Base-by-base conservation (phyloP, 2,888 invertebrate genomes). In the Xestia ashworthii region DNA sequence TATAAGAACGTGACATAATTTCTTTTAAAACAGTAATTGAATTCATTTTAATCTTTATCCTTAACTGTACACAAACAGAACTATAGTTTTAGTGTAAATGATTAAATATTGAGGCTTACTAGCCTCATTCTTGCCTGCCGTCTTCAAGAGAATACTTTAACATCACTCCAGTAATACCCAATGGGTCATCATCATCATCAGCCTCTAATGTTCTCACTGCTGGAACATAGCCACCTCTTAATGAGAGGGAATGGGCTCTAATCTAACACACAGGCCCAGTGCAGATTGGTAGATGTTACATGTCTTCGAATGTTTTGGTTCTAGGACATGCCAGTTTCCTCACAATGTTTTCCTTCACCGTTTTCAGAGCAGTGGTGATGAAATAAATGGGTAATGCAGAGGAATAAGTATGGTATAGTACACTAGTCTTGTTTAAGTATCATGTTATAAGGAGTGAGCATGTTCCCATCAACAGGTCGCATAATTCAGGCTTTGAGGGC, bases 1-100 rank as follows among this genome's bases (percentile, higher is more conserved):
- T 22, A 48, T 60, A 41, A 32, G 19, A 41, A 19, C 44, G 66
- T 78, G 71, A 81, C 83, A 81, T 81, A 60, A 81, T 82, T 25
- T 16, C 38, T 78, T 71, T 48, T 71, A 60, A 66, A 1, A 32
- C 19, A 9, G 12, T 65, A n/a, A 66, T 82, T 71, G 32, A 60
- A 66, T 70, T 82, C 1, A 41, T 50, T 58, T 32, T 12, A 38
- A 46, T 53, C 14, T 66, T 53, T 66, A 82, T 65, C 44, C 48
- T 58, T 64, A 48, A 25, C 25, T 58, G 22, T 53, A 41, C 6
- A 12, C 9, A 82, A 50, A 71, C 46, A 14, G 11, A 44, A 65
- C 4, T 62, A 14, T 46, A 16, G 2, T 19, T 32, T 55, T 8
- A 38, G 12, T 41, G 25, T n/a, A 32, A 32, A 32, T 32, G 3